These are phyloP conservation scores for Elgaria multicarinata DNA, from an alignment of 2,113 vertebrate genomes.

Conservation along the genomic window DNA sequence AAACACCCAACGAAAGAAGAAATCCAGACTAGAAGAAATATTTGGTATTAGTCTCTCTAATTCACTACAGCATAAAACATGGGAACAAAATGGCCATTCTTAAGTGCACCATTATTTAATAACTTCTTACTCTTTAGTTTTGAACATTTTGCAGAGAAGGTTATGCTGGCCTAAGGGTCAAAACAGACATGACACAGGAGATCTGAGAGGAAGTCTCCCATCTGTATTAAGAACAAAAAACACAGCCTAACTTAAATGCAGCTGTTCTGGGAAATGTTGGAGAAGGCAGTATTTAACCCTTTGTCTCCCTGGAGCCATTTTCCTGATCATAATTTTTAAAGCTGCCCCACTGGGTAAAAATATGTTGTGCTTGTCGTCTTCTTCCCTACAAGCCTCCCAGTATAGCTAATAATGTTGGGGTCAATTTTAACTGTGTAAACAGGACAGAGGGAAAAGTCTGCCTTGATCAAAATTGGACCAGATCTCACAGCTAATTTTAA, in stretches of 20 bases:
- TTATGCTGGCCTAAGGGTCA: neutral
- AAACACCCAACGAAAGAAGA: conserved; percentile 96
- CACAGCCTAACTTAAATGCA: neutral
- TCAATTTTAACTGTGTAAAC: neutral
- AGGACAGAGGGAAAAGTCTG: neutral
- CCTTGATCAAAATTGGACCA: neutral
- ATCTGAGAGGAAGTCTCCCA: neutral
- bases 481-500: neutral
- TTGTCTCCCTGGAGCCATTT: neutral
- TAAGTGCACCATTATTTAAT: neutral
- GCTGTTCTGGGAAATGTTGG: neutral
- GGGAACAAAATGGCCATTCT: neutral
- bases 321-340: neutral
- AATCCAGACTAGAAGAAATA: conserved; percentile 85
- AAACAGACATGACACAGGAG: neutral
- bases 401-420: neutral
- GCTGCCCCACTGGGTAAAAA: neutral
- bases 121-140: neutral
- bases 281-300: neutral
- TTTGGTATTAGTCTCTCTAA: conserved; percentile 19
- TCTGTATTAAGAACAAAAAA: neutral
- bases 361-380: too few species aligned
- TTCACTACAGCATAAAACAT: neutral
- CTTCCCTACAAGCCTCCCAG: too few species aligned
- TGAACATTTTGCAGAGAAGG: neutral